Evolutionary conservation across 2,797 vertebrate genomes (phyloP).

Genomic region (Rhodeus uyekii): DNA sequence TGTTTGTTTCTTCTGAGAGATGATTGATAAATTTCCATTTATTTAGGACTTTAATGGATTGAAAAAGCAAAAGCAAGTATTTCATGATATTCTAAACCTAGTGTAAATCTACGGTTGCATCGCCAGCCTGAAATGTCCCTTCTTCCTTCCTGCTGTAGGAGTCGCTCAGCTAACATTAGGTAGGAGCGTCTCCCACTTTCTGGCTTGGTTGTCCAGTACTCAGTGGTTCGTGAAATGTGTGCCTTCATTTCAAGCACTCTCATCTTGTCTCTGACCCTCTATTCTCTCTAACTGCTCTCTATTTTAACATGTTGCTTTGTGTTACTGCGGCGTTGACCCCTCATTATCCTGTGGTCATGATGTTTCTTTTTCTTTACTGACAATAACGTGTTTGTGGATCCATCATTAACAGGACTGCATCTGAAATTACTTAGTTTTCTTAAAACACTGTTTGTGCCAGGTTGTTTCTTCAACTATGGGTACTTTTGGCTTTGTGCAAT

Average conservation of each 20-base stretch:
- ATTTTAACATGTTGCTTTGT: constrained; percentile 57
- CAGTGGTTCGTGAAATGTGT: constrained; percentile 68
- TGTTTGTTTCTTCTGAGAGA: constrained; percentile 19
- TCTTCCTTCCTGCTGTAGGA: constrained; percentile 88
- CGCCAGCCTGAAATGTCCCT: constrained; percentile 67
- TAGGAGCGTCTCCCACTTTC: constrained; percentile 82
- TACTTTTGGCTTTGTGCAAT: not conserved
- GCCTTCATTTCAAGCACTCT: constrained; percentile 70
- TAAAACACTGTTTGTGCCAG: not conserved
- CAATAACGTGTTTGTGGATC: constrained; percentile 59
- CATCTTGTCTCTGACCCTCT: constrained; percentile 53
- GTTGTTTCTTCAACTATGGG: constrained; percentile 28
- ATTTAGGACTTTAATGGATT: constrained; percentile 26
- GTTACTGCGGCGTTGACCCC: constrained; percentile 55
- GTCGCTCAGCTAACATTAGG: constrained; percentile 96
- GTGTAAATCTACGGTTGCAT: constrained; percentile 27
- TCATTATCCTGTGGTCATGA: constrained; percentile 71
- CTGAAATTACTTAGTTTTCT: constrained; percentile 37
- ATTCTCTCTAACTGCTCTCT: constrained; percentile 51
- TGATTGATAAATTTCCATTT: constrained; percentile 17
- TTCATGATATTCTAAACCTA: constrained; percentile 12
- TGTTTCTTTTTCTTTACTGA: constrained; percentile 59
- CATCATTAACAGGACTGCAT: constrained; percentile 57
- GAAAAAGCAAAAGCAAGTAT: constrained; percentile 31
- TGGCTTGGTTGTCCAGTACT: constrained; percentile 72